Percentiles rank a stretch among this genome's conserved stretches.
Evolutionary conservation across 2,113 vertebrate genomes (phyloP).

Genomic region (Tretioscincus oriximinensis): DNA sequence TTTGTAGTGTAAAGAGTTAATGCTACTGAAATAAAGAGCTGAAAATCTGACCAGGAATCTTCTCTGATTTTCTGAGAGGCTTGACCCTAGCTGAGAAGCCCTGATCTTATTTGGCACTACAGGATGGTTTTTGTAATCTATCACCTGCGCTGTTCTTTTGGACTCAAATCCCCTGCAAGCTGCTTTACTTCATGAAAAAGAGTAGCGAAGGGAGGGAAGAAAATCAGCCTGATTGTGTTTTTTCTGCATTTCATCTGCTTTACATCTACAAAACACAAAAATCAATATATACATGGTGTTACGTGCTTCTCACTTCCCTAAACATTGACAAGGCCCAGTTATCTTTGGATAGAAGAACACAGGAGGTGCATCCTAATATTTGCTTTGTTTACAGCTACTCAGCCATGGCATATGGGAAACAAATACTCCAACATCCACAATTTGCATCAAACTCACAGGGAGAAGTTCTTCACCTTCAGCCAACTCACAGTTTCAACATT

Average conservation of each 20-base stretch:
- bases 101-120: not conserved
- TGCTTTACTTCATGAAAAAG: not conserved
- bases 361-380: not conserved
- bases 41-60: not conserved
- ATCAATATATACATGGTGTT: not conserved
- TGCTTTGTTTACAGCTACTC: not conserved
- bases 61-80: not conserved
- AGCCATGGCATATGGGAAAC: not conserved
- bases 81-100: not conserved
- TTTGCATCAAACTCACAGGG: not conserved
- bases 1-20: not conserved
- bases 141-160: not conserved
- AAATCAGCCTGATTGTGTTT: not conserved
- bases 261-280: not conserved
- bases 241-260: not conserved
- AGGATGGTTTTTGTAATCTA: not conserved
- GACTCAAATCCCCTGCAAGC: not conserved
- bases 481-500: not conserved
- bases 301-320: not conserved
- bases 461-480: not conserved
- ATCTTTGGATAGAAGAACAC: not conserved
- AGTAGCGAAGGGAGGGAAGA: too few relatives aligned
- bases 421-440: not conserved
- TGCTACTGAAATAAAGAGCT: too few relatives aligned
- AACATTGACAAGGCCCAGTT: not conserved